phyloP scores from a whole-genome alignment of 2,888 invertebrate genomes.

The Euzetes globulus region DNA sequence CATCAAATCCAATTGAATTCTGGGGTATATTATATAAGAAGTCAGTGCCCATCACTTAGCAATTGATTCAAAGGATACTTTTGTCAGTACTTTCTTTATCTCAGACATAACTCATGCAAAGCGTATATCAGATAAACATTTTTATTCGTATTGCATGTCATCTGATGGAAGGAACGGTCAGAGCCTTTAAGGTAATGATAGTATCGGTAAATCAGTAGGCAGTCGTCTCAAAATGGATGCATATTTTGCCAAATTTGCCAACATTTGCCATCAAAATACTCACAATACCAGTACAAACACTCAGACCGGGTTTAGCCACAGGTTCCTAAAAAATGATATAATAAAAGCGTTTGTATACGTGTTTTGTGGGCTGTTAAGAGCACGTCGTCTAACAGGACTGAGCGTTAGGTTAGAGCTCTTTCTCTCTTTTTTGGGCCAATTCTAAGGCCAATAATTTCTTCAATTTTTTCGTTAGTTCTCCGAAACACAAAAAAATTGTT shows the following conservation, averaged over 20 bases:
- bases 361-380: background rate
- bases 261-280: background rate
- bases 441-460: background rate
- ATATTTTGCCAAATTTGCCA: background rate
- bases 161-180: background rate
- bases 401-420: background rate
- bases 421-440: background rate
- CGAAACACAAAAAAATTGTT: background rate
- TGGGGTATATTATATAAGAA: background rate
- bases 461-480: too few species aligned
- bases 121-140: background rate
- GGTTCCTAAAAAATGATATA: background rate
- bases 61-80: background rate
- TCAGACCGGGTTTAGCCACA: background rate
- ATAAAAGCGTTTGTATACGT: background rate
- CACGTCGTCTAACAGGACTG: background rate
- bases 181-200: background rate
- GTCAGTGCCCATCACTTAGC: background rate
- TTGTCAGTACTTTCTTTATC: background rate
- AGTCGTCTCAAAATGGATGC: background rate
- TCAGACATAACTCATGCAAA: too few species aligned
- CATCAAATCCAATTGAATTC: background rate
- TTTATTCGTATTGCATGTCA: background rate
- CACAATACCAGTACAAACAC: background rate
- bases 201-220: slow-evolving; percentile 20